Conservation (phyloP, 2,888 invertebrate genomes). For the Himalopsyche japonica region DNA sequence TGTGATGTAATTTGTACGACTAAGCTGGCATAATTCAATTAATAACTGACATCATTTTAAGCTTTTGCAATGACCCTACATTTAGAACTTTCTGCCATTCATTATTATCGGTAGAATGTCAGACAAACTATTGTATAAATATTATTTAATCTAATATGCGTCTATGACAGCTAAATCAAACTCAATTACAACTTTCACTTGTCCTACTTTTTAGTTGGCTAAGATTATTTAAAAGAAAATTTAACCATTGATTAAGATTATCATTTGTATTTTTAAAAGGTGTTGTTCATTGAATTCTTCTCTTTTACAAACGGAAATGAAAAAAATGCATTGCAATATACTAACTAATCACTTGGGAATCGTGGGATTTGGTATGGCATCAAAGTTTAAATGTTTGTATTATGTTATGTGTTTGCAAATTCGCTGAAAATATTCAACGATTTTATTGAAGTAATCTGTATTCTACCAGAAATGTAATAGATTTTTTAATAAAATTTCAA, state of each 20-base stretch:
- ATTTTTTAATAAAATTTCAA: no score
- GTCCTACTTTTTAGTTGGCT: neutral
- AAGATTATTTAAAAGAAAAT: neutral
- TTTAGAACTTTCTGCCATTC: slow-evolving; percentile 22
- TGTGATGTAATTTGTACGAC: slow-evolving; percentile 28
- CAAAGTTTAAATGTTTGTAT: no score
- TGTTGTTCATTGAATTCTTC: no score
- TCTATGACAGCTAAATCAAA: neutral
- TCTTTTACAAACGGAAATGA: no score
- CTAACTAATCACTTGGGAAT: no score
- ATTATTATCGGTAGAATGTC: slow-evolving; percentile 15
- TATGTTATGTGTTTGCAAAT: no score
- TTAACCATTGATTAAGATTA: neutral
- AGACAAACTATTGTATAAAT: slow-evolving; percentile 5
- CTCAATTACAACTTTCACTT: neutral
- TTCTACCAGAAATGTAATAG: no score
- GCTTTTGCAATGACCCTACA: slow-evolving; percentile 26
- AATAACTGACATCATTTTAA: slow-evolving; percentile 38
- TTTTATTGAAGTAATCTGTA: no score
- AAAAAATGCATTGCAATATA: no score
- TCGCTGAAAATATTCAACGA: no score
- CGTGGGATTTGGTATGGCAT: no score
- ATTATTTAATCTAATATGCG: neutral
- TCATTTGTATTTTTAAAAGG: no score
- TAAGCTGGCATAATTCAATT: slow-evolving; percentile 29